Percentiles rank a stretch among this genome's conserved stretches.
phyloP scores from a whole-genome alignment of 2,888 invertebrate genomes.

The Hemithea aestivaria region DNA sequence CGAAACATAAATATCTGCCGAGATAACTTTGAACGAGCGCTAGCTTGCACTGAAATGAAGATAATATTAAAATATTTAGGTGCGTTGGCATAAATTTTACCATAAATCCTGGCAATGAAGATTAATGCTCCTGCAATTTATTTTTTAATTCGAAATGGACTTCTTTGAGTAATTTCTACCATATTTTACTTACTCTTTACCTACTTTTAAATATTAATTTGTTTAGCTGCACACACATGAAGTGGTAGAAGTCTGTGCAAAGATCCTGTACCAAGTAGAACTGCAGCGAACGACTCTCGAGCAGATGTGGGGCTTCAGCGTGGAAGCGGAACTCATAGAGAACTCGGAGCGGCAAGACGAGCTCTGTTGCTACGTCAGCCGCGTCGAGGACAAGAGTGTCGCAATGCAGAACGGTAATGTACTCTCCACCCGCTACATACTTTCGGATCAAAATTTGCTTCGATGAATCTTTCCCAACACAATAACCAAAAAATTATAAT shows the following conservation, averaged over 20 bases:
- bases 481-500: conserved; percentile 15
- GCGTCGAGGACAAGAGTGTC: conserved; percentile 96
- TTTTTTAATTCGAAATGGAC: background rate
- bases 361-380: conserved; percentile 97
- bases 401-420: conserved; percentile 95
- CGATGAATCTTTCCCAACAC: conserved; percentile 6
- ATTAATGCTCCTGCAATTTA: too few relatives aligned
- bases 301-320: conserved; percentile 98
- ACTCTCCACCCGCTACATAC: conserved; percentile 28
- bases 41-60: conserved; percentile 7
- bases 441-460: conserved; percentile 7
- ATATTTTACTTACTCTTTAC: too few relatives aligned
- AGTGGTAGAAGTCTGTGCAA: conserved; percentile 97
- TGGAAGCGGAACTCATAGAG: conserved; percentile 97
- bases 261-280: conserved; percentile 97
- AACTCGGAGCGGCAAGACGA: conserved; percentile 98
- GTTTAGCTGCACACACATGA: conserved; percentile 93
- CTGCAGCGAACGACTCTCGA: conserved; percentile 93
- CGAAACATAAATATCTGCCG: conserved; percentile 6
- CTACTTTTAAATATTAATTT: too few relatives aligned
- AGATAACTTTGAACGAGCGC: conserved; percentile 8
- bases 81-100: too few relatives aligned
- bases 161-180: background rate
- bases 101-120: too few relatives aligned
- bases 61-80: conserved; percentile 13